Conservation (phyloP, 2,797 vertebrate genomes). For the Chanos chanos region DNA sequence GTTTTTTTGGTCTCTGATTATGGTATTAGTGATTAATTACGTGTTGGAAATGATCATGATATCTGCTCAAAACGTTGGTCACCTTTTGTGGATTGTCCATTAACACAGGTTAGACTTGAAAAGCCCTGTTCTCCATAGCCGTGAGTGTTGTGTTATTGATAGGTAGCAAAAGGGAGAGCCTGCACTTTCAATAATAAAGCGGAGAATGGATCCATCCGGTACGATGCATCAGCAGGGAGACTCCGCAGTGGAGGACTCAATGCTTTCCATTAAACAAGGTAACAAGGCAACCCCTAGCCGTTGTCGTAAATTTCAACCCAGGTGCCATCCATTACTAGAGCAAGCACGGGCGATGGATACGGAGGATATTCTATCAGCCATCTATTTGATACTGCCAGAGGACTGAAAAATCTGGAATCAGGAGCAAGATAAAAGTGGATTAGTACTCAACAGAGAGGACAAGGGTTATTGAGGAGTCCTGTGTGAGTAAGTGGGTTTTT, state of each 20-base stretch:
- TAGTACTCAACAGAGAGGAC: conserved; percentile 13
- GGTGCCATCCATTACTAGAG: conserved; percentile 30
- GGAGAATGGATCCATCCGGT: conserved; percentile 37
- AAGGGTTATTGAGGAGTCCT: conserved; percentile 31
- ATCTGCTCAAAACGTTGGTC: no score
- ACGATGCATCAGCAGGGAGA: conserved; percentile 39
- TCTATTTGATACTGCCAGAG: conserved; percentile 24
- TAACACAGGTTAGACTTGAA: conserved; percentile 15
- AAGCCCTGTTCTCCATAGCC: conserved; percentile 2
- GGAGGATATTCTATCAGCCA: conserved; percentile 31
- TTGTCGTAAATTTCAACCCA: conserved; percentile 40
- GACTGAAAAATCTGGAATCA: conserved; percentile 30
- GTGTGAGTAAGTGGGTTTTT: conserved; percentile 23
- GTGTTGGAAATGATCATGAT: no score
- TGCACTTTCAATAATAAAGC: conserved; percentile 47
- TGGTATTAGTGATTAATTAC: no score
- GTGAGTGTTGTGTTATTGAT: conserved; percentile 22
- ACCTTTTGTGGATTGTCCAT: conserved; percentile 21
- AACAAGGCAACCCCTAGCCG: conserved; percentile 41
- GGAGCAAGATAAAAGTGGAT: conserved; percentile 32
- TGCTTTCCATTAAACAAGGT: conserved; percentile 49
- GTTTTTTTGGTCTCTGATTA: no score
- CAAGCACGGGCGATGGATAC: conserved; percentile 7
- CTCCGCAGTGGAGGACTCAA: conserved; percentile 41
- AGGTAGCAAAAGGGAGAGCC: conserved; percentile 24